Evolutionary conservation across 2,797 vertebrate species (phyloP), one percentile per base, ranked within the genome.

Genomic region (Apodemus agrarius): DNA sequence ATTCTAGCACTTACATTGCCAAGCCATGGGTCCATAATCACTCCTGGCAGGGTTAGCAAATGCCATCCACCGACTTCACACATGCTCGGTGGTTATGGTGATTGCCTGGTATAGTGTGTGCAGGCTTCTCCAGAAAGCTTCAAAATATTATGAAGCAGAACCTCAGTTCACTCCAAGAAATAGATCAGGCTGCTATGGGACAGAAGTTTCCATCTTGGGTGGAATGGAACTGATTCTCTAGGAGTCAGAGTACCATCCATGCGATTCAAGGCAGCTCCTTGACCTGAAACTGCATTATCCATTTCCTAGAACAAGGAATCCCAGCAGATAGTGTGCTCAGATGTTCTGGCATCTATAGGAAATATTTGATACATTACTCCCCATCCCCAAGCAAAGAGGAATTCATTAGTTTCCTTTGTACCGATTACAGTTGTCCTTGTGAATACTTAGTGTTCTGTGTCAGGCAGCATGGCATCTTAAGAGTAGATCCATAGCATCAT

Each of bases 401-500:
- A 72, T 81, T 40, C 43, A 91, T 46, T 89, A 2, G 91, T 78
- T 67, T 93, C 91, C 29, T 85, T 82, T 43, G 21, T 54, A 82
- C 81, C 61, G 29, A 79, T 89, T 49, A 52, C 92, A 88, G 10
- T 22, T 95, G n/a, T 29, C 52, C 26, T 91, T 94, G 74, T 91
- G 54, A 84, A 74, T 14, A 13, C 43, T 61, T 46, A 69, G 37
- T 57, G 26, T 29, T 89, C 59, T 54, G 19, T 46, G 19, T 87
- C 52, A 82, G 49, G 21, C 29, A 76, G 5, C n/a, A n/a, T 52
- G 84, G 43, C 84, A 67, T 4, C 21, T 85, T 37, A 92, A 85
- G 40, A 81, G 37, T 31, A 86, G 31, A 75, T 6, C 26, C 21
- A 13, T 26, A 14, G 26, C 46, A 31, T 75, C 67, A 57, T 59